A percentile compares a stretch with the other conserved stretches of the same genome.
Evolutionary conservation across 2,888 invertebrate species (phyloP).

Genomic region (Crematogaster levior): DNA sequence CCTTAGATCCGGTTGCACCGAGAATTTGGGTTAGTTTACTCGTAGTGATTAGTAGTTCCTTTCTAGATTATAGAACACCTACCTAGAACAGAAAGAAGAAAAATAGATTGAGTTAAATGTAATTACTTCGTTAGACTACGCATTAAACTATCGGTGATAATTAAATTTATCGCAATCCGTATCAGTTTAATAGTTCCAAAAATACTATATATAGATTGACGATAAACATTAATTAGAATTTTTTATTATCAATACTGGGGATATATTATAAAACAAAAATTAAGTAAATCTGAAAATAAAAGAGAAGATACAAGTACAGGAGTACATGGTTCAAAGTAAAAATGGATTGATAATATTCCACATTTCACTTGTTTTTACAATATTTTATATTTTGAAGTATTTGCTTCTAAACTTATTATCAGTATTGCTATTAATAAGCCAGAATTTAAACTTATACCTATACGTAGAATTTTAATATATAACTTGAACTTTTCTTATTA

Average conservation of each 20-base stretch:
- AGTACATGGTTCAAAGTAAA: background rate
- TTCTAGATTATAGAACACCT: slow-evolving; percentile 36
- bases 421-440: background rate
- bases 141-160: background rate
- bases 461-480: background rate
- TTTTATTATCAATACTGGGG: background rate
- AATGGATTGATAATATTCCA: background rate
- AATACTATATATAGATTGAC: background rate
- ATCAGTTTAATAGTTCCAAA: background rate
- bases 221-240: background rate
- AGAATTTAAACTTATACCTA: background rate
- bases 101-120: slow-evolving; percentile 14
- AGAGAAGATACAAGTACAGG: background rate
- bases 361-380: background rate
- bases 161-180: background rate
- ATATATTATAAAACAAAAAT: background rate
- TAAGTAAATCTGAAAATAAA: background rate
- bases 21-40: slow-evolving; percentile 10
- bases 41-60: background rate
- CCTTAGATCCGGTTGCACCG: background rate
- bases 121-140: background rate
- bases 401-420: background rate
- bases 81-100: slow-evolving; percentile 32
- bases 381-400: background rate
- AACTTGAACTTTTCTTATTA: background rate